Evolutionary conservation across 1,140 invertebrate species (phyloP), one percentile per base, ranked within the genome.

Genomic region (Cephus cinctus): DNA sequence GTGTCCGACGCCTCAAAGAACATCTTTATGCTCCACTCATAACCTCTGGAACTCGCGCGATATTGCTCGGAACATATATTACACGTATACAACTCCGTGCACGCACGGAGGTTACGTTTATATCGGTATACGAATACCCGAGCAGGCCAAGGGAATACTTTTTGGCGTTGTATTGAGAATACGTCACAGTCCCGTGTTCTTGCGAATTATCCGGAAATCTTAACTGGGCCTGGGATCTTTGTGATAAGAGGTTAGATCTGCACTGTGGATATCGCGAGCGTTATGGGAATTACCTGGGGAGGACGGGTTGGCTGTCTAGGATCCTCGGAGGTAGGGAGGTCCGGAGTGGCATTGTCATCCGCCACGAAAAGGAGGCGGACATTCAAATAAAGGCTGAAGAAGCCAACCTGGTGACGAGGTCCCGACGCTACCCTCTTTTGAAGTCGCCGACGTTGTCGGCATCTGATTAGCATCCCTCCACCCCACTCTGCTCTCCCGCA

Each of bases 401-500:
- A n/a, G n/a, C n/a, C n/a, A 38, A 19, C 35, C 48, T 67, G 63
- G 69, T 68, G 71, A 73, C 66, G 62, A 63, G 63, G 40, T 53
- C 19, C 62, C 62, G 64, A 72, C 65, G 71, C 67, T 67, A 63
- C 59, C 36, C 47, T 27, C 56, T 56, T 75, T 74, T 76, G 69
- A 74, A 65, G 58, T 49, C 41, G 62, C 73, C 70, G 74, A 65
- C 52, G 56, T 61, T 68, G 71, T 73, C 74, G 69, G 71, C 71
- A 75, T 74, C 74, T 76, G 74, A 75, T 76, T 75, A 76, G 74
- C 74, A 75, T 75, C 69, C 73, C 55, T 56, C 55, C 48, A 41
- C 36, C 32, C 56, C 45, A 32, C 18, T 20, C 21, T 20, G 8
- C 9, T 14, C 15, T 36, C 34, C 34, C 15, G 9, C 3, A 9